These are phyloP conservation scores for Brotula barbata DNA, from an alignment of 2,797 vertebrate genomes.

Conservation along the genomic window DNA sequence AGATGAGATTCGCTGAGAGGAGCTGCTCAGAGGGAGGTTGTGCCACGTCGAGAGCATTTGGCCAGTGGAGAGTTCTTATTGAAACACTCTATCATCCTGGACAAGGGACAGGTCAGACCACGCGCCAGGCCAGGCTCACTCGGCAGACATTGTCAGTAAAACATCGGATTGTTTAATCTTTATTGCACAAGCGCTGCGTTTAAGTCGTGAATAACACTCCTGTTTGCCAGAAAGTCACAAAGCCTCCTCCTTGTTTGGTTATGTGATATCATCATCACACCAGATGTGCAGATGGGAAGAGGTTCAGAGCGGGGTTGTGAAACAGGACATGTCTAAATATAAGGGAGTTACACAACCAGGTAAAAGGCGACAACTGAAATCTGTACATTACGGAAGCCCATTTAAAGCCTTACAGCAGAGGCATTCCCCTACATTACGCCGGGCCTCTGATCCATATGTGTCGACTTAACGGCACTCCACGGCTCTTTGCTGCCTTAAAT, in stretches of 20 bases:
- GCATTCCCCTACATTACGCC: constrained; percentile 17
- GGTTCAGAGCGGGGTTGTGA: constrained; percentile 9
- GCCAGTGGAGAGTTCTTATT: constrained; percentile 61
- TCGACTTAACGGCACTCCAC: constrained; percentile 16
- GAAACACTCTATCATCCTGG: constrained; percentile 63
- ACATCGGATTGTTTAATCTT: constrained; percentile 25
- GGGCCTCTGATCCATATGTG: constrained; percentile 21
- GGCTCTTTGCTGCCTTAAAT: constrained; percentile 31
- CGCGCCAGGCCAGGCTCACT: constrained; percentile 23
- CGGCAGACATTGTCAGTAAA: constrained; percentile 27
- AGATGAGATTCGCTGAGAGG: constrained; percentile 72
- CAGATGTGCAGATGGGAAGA: constrained; percentile 28
- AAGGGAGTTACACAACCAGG: constrained; percentile 16
- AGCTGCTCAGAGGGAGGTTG: constrained; percentile 54
- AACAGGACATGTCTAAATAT: constrained; percentile 17
- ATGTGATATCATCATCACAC: constrained; percentile 22
- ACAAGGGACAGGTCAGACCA: constrained; percentile 51
- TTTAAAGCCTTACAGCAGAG: no score
- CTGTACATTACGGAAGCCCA: not conserved
- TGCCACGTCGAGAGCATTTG: constrained; percentile 56
- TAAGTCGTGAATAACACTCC: constrained; percentile 19
- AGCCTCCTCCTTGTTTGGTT: not conserved
- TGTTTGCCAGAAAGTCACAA: constrained; percentile 20
- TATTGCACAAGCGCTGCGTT: not conserved
- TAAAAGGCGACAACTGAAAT: constrained; percentile 4